Percentiles rank a stretch among this genome's conserved stretches.
Conservation (phyloP, 37 sponge, comb jelly and placozoan genomes). For the Bolinopsis microptera region DNA sequence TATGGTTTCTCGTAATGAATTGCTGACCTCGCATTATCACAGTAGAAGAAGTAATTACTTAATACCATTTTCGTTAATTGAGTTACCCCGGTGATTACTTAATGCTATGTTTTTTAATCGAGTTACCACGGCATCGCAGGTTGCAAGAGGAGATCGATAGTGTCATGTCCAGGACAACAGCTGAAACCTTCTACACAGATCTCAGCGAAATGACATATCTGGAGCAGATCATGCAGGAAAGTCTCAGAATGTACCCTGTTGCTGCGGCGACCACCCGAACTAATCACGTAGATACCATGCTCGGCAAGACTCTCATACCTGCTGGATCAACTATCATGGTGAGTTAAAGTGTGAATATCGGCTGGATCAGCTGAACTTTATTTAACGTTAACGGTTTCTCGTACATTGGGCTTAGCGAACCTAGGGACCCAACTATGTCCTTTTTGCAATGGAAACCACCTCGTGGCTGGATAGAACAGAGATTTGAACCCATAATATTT, state of each 20-base stretch:
- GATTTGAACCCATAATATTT: no score
- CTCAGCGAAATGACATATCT: slow-evolving; percentile 34
- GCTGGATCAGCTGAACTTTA: no score
- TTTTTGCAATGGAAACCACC: no score
- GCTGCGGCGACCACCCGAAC: slow-evolving; percentile 35
- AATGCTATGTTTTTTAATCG: background rate
- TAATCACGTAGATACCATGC: background rate
- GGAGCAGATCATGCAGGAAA: slow-evolving; percentile 41
- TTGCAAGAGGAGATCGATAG: slow-evolving; percentile 32
- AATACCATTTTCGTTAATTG: background rate
- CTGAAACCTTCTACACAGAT: slow-evolving; percentile 22
- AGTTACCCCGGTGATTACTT: background rate
- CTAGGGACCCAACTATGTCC: no score
- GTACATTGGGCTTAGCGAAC: no score
- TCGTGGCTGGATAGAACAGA: no score
- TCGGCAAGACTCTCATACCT: slow-evolving; percentile 63
- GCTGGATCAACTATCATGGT: slow-evolving; percentile 54
- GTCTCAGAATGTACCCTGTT: slow-evolving; percentile 12
- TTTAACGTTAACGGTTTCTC: no score
- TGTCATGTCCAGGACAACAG: slow-evolving; percentile 10
- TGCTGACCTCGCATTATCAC: background rate
- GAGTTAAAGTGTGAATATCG: no score
- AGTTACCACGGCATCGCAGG: background rate
- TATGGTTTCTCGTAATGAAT: background rate
- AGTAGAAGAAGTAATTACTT: background rate